Conservation (phyloP, 2,797 vertebrate species). For the Gadopsis bispinosus region DNA sequence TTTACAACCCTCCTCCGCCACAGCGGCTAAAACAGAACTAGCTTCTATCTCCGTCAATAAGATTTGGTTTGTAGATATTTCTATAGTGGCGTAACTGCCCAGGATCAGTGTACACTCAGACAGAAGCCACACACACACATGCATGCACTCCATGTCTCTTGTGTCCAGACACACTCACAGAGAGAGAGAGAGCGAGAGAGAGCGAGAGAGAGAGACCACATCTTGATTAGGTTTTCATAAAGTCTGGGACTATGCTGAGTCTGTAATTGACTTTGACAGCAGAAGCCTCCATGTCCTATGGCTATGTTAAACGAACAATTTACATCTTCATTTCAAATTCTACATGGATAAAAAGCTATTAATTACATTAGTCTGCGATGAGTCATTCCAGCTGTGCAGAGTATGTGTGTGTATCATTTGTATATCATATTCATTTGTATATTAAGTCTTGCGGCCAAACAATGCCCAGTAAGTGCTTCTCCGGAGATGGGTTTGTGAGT, state of each 20-base stretch:
- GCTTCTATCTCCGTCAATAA: slow-evolving; percentile 61
- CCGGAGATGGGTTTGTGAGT: slow-evolving; percentile 70
- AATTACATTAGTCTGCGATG: slow-evolving; percentile 86
- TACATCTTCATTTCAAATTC: slow-evolving; percentile 90
- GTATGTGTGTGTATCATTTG: slow-evolving; percentile 72
- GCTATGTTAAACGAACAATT: slow-evolving; percentile 89
- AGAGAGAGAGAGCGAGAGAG: slow-evolving; percentile 32
- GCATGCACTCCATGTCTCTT: slow-evolving; percentile 47
- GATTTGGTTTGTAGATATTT: slow-evolving; percentile 71
- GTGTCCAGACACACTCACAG: slow-evolving; percentile 43
- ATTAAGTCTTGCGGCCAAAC: slow-evolving; percentile 83
- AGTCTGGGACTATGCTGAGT: slow-evolving; percentile 82
- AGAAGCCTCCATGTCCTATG: slow-evolving; percentile 86
- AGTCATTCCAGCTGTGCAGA: slow-evolving; percentile 82
- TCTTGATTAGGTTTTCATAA: slow-evolving; percentile 87
- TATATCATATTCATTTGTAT: slow-evolving; percentile 84
- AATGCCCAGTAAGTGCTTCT: slow-evolving; percentile 76
- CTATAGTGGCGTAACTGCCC: slow-evolving; percentile 57
- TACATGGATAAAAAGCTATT: slow-evolving; percentile 88
- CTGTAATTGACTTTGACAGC: slow-evolving; percentile 89
- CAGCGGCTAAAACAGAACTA: slow-evolving; percentile 48
- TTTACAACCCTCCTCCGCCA: slow-evolving; percentile 33
- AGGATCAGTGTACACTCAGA: slow-evolving; percentile 58
- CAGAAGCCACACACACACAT: slow-evolving; percentile 40
- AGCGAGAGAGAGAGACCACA: slow-evolving; percentile 58